phyloP scores from a whole-genome alignment of 2,113 vertebrate genomes.

The Oreotrochilus melanogaster region DNA sequence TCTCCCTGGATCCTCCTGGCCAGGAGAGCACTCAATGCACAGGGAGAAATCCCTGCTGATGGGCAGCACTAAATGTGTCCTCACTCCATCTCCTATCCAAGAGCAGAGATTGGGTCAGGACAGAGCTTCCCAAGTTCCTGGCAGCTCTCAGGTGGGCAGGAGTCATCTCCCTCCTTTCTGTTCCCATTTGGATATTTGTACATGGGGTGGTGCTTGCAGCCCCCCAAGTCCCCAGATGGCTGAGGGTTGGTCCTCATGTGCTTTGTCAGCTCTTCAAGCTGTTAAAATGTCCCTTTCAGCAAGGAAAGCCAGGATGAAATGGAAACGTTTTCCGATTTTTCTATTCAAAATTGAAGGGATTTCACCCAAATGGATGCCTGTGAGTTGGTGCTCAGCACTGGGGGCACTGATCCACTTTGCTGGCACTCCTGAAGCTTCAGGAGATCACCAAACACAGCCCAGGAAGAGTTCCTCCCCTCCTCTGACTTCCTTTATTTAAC shows the following conservation, averaged over 20 bases:
- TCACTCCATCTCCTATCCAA: background rate
- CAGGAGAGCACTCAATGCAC: rapidly evolving
- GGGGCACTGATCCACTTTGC: background rate
- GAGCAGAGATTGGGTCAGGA: rapidly evolving
- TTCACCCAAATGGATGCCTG: background rate
- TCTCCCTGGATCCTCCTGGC: background rate
- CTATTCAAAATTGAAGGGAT: background rate
- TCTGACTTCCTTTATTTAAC: background rate
- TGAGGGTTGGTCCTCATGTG: background rate
- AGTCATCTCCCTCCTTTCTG: background rate
- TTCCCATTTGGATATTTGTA: background rate
- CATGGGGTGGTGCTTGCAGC: background rate
- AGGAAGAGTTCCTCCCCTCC: background rate
- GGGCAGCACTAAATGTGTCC: rapidly evolving
- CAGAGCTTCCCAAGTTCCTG: rapidly evolving
- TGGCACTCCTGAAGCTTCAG: background rate
- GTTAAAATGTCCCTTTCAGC: background rate
- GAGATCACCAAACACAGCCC: background rate
- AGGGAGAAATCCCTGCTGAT: background rate
- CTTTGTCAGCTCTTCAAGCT: background rate
- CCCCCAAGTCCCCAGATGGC: background rate
- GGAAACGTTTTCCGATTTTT: background rate
- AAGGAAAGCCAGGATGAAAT: background rate
- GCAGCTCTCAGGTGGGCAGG: background rate
- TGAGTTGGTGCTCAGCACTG: background rate